Base-by-base conservation (phyloP, 2,888 invertebrate genomes). In the Sepioteuthis lessoniana region DNA sequence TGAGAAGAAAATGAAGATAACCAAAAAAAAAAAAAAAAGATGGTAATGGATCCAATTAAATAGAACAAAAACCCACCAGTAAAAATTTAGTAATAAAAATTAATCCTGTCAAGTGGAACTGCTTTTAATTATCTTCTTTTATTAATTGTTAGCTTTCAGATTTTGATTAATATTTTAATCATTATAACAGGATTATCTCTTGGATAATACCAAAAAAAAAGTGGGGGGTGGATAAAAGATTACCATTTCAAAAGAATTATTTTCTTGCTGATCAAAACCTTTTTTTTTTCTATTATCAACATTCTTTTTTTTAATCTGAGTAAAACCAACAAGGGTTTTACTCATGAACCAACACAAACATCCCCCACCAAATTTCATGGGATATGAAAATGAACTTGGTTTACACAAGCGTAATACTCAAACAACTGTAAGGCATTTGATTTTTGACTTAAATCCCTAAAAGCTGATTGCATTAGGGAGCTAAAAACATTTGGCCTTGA, bases 141-240 rank as follows among this genome's bases (percentile, higher is more conserved):
- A 76, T 76, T 76, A 76, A 76, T 76, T 76, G 76, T 76, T n/a
- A 76, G 76, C 76, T 76, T 76, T n/a, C n/a, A 76, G n/a, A 76
- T n/a, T 76, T n/a, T 76, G 76, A 76, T 76, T 76, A 76, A 76
- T 76, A 76, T 76, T 76, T 76, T 76, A 76, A 76, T 76, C n/a
- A 76, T 76, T 76, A n/a, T n/a, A 76, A 76, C 76, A n/a, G 76
- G 76, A 76, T 76, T 76, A 76, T 8, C n/a, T 76, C n/a, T n/a
- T 35, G 76, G 25, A 76, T 76, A 76, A 76, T 76, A 76, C n/a
- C n/a, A n/a, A n/a, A 76, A n/a, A 50, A 55, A 25, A 55, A 25
- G 42, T 5, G 42, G 42, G 42, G 42, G 42, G 42, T 42, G 55
- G 4, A 35, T 35, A n/a, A 76, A 76, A 76, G n/a, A 55, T 76